phyloP scores from a whole-genome alignment of 2,888 invertebrate genomes.

The Harmothoe impar region DNA sequence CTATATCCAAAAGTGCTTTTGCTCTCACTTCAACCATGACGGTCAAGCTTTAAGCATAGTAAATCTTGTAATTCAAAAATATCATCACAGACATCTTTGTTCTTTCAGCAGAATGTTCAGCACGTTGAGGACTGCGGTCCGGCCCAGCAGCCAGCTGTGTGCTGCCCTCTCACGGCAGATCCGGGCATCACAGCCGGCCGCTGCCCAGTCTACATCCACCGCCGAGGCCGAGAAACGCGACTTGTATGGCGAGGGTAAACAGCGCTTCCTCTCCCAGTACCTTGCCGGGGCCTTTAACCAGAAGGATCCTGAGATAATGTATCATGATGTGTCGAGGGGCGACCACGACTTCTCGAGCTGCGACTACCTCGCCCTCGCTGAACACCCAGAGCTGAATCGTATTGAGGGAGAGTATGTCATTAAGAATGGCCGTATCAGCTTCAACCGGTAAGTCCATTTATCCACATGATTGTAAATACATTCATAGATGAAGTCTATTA shows the following conservation, averaged over 20 bases:
- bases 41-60: too few species aligned
- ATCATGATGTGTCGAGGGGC: conserved; percentile 5
- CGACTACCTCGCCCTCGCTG: conserved; percentile 54
- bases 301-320: background rate
- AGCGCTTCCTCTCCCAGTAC: conserved; percentile 13
- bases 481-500: too few species aligned
- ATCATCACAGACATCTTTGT: background rate
- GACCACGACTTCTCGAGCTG: conserved; percentile 57
- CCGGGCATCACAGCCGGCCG: background rate
- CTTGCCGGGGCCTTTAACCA: background rate
- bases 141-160: background rate
- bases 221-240: background rate
- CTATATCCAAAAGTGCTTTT: too few species aligned
- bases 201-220: background rate
- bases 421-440: conserved; percentile 27
- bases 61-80: background rate
- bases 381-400: conserved; percentile 27
- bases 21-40: too few species aligned
- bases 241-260: background rate
- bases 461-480: background rate
- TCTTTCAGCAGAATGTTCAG: conserved; percentile 14
- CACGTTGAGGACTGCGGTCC: background rate
- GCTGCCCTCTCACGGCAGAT: background rate
- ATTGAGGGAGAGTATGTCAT: conserved; percentile 47
- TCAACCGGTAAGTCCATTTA: conserved; percentile 29